These are phyloP conservation scores for Pseudorectes ferrugineus DNA, from an alignment of 2,113 vertebrate species.

Conservation along the genomic window DNA sequence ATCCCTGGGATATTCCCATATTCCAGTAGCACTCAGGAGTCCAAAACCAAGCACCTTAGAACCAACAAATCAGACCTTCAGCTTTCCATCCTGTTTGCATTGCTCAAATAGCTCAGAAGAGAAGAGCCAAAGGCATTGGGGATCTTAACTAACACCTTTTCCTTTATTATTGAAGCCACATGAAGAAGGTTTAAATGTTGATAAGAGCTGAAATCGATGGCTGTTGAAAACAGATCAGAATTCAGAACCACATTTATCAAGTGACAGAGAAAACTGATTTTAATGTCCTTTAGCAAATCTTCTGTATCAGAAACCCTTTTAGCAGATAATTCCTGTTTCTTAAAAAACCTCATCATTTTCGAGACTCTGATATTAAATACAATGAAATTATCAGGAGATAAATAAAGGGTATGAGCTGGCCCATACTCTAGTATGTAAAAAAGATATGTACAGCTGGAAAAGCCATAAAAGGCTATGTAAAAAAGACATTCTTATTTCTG, in stretches of 20 bases:
- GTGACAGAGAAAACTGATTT: not conserved
- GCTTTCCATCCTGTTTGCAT: not conserved
- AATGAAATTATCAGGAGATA: not conserved
- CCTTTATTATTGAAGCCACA: not conserved
- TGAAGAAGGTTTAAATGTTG: not conserved
- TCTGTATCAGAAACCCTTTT: not conserved
- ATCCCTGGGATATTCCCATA: not conserved
- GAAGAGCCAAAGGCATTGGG: not conserved
- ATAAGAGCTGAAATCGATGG: not conserved
- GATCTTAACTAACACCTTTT: not conserved
- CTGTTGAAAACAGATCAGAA: not conserved
- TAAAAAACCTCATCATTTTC: not conserved
- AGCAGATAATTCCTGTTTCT: not conserved
- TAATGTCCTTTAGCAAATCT: not conserved
- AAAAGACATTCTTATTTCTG: not conserved
- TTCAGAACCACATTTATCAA: not conserved
- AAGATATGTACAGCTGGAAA: not conserved
- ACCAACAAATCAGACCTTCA: not conserved
- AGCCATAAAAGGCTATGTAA: not conserved
- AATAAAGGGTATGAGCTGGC: not conserved
- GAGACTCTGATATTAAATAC: not conserved
- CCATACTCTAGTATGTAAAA: not conserved
- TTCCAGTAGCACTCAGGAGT: not conserved
- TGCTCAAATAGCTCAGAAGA: not conserved
- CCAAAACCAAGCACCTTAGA: not conserved